Percentiles rank a stretch among this genome's conserved stretches.
phyloP scores from a whole-genome alignment of 2,113 vertebrate genomes.

The Platichthys flesus region DNA sequence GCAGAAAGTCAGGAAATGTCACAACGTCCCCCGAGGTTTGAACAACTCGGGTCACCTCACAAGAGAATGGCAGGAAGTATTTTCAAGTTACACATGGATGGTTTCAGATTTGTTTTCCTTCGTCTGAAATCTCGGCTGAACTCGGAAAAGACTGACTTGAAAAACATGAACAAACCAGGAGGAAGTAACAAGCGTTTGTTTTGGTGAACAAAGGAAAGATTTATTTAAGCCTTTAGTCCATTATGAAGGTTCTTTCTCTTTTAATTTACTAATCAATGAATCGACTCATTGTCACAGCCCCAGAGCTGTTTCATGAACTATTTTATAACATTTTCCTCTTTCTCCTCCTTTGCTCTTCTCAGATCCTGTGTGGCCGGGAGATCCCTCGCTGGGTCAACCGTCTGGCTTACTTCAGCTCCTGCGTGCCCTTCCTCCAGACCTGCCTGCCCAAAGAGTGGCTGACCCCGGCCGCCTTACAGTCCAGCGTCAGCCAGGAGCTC shows the following conservation, averaged over 20 bases:
- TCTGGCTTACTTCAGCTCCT: conserved; percentile 99
- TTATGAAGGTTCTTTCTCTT: no score
- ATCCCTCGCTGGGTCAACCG: conserved; percentile 99
- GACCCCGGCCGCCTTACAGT: conserved; percentile 96
- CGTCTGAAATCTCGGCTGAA: no score
- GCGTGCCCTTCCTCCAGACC: conserved; percentile 98
- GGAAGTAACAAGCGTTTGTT: no score
- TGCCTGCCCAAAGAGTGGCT: conserved; percentile 99
- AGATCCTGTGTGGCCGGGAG: conserved; percentile 98
- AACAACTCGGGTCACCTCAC: neutral
- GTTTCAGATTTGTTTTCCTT: no score
- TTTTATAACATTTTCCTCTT: neutral
- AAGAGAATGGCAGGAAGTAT: neutral
- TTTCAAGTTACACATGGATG: neutral
- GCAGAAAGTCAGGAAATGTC: neutral
- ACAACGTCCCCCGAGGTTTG: neutral
- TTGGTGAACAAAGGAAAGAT: no score
- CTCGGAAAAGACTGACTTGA: no score
- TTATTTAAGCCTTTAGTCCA: no score
- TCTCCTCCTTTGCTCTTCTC: neutral
- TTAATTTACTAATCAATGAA: no score
- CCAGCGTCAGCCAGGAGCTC: conserved; percentile 97
- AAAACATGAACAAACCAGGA: no score
- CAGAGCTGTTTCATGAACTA: neutral
- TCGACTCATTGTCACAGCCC: no score